Evolutionary conservation across 2,888 invertebrate genomes (phyloP).

Genomic region (Cheilosia variabilis): DNA sequence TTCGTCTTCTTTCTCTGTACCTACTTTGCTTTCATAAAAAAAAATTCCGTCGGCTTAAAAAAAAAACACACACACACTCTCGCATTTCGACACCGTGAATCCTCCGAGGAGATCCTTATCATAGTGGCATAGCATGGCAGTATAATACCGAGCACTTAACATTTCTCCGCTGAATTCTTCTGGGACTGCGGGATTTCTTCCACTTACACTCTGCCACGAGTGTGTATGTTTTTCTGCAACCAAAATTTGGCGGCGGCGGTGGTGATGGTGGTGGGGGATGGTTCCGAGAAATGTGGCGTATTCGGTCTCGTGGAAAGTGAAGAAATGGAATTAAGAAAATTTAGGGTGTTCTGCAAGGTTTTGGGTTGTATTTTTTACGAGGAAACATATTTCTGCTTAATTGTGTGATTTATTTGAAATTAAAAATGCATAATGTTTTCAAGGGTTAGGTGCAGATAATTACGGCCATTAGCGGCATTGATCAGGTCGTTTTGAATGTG

Average conservation of each 20-base stretch:
- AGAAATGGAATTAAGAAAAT: slow-evolving; percentile 59
- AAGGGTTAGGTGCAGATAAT: slow-evolving; percentile 4
- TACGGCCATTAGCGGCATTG: not conserved
- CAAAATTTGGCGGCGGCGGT: not conserved
- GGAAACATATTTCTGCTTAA: slow-evolving; percentile 52
- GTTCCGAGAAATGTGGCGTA: slow-evolving; percentile 49
- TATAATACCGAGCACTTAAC: slow-evolving; percentile 74
- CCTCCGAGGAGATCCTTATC: slow-evolving; percentile 69
- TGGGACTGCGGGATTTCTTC: slow-evolving; percentile 62
- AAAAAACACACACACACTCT: slow-evolving; percentile 19
- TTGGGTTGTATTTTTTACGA: slow-evolving; percentile 31
- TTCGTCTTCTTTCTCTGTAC: slow-evolving; percentile 16
- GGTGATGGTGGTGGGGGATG: slow-evolving; percentile 8
- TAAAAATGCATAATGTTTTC: slow-evolving; percentile 50
- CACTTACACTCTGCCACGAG: not conserved
- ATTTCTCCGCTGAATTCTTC: slow-evolving; percentile 66
- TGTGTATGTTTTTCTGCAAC: slow-evolving; percentile 41
- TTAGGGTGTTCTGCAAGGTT: slow-evolving; percentile 24
- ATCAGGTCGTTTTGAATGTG: not conserved
- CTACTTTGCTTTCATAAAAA: slow-evolving; percentile 23
- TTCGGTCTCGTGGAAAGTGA: slow-evolving; percentile 37
- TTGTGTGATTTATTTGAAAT: slow-evolving; percentile 67
- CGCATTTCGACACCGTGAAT: slow-evolving; percentile 53
- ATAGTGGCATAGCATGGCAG: slow-evolving; percentile 61
- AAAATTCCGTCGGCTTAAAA: slow-evolving; percentile 49